Evolutionary conservation across 2,797 vertebrate species (phyloP).

Genomic region (Hirundo rustica): DNA sequence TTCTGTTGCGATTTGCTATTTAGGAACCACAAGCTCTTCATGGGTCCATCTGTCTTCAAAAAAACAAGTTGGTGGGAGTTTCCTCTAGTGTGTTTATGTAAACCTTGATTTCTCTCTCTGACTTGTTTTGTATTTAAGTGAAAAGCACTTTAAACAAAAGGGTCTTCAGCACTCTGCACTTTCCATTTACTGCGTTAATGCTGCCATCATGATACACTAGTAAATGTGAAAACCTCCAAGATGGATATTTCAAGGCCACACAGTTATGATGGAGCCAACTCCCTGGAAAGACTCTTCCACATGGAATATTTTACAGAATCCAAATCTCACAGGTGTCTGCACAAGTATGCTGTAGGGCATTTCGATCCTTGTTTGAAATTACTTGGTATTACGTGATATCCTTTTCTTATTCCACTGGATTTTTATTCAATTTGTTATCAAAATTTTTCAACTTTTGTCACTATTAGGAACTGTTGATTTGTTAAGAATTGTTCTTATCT

Average conservation of each 20-base stretch:
- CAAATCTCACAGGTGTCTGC: background rate
- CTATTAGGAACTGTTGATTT: background rate
- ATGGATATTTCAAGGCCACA: background rate
- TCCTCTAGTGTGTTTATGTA: background rate
- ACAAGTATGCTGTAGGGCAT: background rate
- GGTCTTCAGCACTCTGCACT: background rate
- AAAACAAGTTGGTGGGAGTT: background rate
- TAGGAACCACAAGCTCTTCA: background rate
- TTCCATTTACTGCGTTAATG: background rate
- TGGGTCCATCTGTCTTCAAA: background rate
- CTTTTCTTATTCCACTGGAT: background rate
- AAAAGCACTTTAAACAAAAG: background rate
- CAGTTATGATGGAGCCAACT: background rate
- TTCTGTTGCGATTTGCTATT: background rate
- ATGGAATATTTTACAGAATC: background rate
- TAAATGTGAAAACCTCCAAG: background rate
- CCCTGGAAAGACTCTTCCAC: background rate
- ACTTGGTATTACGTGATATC: background rate
- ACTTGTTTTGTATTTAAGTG: background rate
- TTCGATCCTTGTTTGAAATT: background rate
- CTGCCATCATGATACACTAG: background rate
- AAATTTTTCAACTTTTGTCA: background rate
- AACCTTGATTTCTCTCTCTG: background rate
- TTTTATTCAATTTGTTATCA: background rate
- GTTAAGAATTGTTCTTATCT: background rate